Base-by-base conservation (phyloP, 2,797 vertebrate genomes). In the Gymnopithys bicolor region DNA sequence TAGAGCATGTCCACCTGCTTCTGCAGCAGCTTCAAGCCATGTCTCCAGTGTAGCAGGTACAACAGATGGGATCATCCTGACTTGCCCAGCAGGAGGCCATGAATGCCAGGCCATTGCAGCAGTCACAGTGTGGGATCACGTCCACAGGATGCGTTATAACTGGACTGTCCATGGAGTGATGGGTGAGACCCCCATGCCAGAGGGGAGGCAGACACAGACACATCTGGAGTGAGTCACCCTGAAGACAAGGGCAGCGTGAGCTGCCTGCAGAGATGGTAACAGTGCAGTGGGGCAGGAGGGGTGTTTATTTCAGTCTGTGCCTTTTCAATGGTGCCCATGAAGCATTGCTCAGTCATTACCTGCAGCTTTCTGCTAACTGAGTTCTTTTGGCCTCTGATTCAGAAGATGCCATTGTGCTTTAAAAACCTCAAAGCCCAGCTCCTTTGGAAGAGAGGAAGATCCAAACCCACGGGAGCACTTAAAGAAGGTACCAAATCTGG, bases 71-170 rank as follows among this genome's bases (percentile, higher is more conserved):
- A 48, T 58, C 8, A 10, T 45, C 41, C 22, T 2, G 4, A 7
- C 10, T 41, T 18, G 13, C 39, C 33, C 25, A 49, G n/a, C 14
- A 56, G 53, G 30, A 35, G 19, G 53, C 32, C 11, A 6, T 0
- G n/a, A 58, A 27, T 13, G 27, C 30, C 53, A 28, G 75, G 41
- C 43, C 4, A 1, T 8, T 32, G 51, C 51, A 82, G 48, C 33
- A 46, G 25, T 45, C 27, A 32, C 23, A 43, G 84, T 0, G 0
- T 43, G 69, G 45, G 35, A 35, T 75, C 51, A 5, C 0, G 0
- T 5, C 59, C 63, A 14, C 0, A 10, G 84, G 48, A 41, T 63
- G 33, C 2, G 1, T 0, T 27, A 49, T 46, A 74, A 15, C 32
- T 2, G 0, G 48, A 23, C 9, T 46, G n/a, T 35, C 62, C 43